Base-by-base conservation (phyloP, 2,113 vertebrate genomes). In the rabbit (Oryctolagus cuniculus) region DNA sequence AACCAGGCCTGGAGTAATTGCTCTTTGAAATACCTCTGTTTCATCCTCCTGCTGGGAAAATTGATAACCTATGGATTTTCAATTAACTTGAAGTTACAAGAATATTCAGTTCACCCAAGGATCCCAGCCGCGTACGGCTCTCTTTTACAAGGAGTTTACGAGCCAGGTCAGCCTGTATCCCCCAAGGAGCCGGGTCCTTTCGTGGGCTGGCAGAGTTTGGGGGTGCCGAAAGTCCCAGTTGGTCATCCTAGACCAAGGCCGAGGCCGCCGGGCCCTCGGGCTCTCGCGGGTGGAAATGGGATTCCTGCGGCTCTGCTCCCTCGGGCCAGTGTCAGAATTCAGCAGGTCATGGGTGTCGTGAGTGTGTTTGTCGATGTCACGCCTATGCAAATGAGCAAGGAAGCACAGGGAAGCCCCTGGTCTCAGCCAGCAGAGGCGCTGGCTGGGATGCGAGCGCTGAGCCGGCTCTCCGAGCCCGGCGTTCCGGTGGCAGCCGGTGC, bases 1-100 rank as follows among this genome's bases (percentile, higher is more conserved):
- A 95, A 63, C 91, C 78, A 19, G 63, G 91, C 89, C 89, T 53
- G 31, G 21, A 34, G 19, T 90, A 96, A 87, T 90, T 88, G 87
- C 75, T 94, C 94, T 96, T 91, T 96, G 90, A 93, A 95, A 95
- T 44, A 92, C 55, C 81, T 96, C 63, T 91, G 16, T 94, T 94
- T 93, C 73, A 93, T 86, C 87, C 95, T 78, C 89, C 51, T 87
- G 69, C 96, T 95, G 78, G 34, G 82, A 95, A 95, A 97, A 97
- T 96, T 95, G 94, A 97, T 95, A 95, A 95, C 91, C 94, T 96
- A 96, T 95, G 91, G 96, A 96, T 97, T 97, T 97, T 97, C 96
- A 90, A 90, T 96, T 97, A 96, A 95, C 89, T 93, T 88, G 24
- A 92, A 94, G 91, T 96, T 93, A 70, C 38, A 2, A 88, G 95